These are phyloP conservation scores for Atractosteus spatula DNA, from an alignment of 2,113 vertebrate genomes.

Conservation along the genomic window DNA sequence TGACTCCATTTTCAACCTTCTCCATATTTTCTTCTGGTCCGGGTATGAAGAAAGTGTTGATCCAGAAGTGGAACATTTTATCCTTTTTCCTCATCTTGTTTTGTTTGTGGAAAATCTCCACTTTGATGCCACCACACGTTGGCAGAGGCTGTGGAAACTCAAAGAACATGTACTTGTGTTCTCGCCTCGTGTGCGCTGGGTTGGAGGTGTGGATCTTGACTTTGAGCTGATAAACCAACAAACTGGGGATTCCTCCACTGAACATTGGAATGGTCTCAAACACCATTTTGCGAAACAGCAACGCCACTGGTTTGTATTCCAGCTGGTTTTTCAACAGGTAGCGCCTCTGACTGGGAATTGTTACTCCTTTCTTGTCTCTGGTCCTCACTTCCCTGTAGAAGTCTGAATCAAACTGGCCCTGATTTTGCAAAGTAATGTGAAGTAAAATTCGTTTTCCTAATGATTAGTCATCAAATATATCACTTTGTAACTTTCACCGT, in stretches of 20 bases:
- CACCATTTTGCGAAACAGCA: slow-evolving; percentile 99
- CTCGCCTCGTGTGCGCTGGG: slow-evolving; percentile 88
- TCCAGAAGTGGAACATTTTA: slow-evolving; percentile 99
- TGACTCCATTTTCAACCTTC: slow-evolving; percentile 93
- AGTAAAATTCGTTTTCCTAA: no score
- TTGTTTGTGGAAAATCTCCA: slow-evolving; percentile 99
- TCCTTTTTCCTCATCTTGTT: slow-evolving; percentile 99
- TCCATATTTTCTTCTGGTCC: slow-evolving; percentile 91
- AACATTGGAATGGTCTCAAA: slow-evolving; percentile 99
- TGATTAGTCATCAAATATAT: no score
- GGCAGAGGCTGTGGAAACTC: slow-evolving; percentile 96
- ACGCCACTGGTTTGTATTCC: slow-evolving; percentile 95
- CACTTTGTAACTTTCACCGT: no score
- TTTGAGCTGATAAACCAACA: slow-evolving; percentile 96
- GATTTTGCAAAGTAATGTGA: no score
- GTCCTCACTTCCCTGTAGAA: slow-evolving; percentile 99
- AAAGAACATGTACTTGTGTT: slow-evolving; percentile 95
- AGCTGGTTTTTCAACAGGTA: slow-evolving; percentile 96
- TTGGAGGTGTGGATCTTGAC: slow-evolving; percentile 97
- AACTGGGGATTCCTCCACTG: slow-evolving; percentile 97
- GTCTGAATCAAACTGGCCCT: no score
- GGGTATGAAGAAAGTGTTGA: slow-evolving; percentile 99
- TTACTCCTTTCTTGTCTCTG: slow-evolving; percentile 99
- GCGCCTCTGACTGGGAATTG: slow-evolving; percentile 97
- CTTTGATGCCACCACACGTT: slow-evolving; percentile 97